Evolutionary conservation across 1,140 invertebrate genomes (phyloP), one percentile per base, ranked within the genome.

Genomic region (Hermatobates lingyangjiaoensis): DNA sequence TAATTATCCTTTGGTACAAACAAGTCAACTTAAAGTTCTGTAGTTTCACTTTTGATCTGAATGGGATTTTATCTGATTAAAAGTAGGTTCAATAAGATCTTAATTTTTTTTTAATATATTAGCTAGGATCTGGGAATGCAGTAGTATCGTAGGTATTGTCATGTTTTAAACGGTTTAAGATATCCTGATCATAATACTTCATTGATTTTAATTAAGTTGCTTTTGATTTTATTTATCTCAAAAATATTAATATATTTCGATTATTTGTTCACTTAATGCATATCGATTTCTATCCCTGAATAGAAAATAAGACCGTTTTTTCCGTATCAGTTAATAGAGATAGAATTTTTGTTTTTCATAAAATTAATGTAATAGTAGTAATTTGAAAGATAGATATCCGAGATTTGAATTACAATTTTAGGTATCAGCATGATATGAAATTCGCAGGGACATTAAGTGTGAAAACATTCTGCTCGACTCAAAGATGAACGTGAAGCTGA

Each of bases 391-490:
- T 34, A 34, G 10, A 12, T 10, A 12, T 34, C 30, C 18, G 30
- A 34, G 18, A 34, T 18, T 12, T 12, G 30, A 34, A 12, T 12
- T 27, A 10, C 18, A 27, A n/a, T 27, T 52, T 48, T 50, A n/a
- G n/a, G n/a, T n/a, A n/a, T n/a, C n/a, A n/a, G n/a, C n/a, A 44
- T 28, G 46, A 47, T 27, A 25, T 48, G 23, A 21, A 15, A 23
- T 28, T 39, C 71, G 68, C 62, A 78, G 80, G 51, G 88, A 93
- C 59, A 79, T 93, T 25, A 92, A 89, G 67, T 87, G 86, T 58
- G 87, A 90, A 66, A 91, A 91, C 64, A 67, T 90, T 3, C 67
- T 90, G 20, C 74, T 90, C 67, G 83, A 87, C 60, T 67, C 71
- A 38, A 71, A 77, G 38, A 74, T 75, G 52, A 85, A 83, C 56